These are phyloP conservation scores for Xyrichtys novacula DNA, from an alignment of 2,797 vertebrate genomes.

Conservation along the genomic window DNA sequence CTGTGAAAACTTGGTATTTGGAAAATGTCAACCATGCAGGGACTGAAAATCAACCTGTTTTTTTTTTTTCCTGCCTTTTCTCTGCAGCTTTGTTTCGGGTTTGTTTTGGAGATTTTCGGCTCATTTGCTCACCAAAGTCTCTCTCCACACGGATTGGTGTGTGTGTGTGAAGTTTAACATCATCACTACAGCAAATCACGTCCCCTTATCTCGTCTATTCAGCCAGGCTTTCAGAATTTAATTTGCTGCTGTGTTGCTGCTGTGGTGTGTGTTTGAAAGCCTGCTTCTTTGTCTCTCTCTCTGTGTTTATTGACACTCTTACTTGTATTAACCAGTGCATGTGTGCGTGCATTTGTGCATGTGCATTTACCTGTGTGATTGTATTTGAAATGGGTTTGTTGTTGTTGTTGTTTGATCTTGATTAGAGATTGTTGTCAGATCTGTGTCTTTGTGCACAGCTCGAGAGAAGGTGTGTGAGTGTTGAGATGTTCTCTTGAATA, in stretches of 20 bases:
- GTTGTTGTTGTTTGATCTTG: slow-evolving; percentile 32
- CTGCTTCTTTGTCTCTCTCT: slow-evolving; percentile 30
- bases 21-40: slow-evolving; percentile 47
- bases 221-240: slow-evolving; percentile 59
- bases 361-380: neutral
- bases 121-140: slow-evolving; percentile 50
- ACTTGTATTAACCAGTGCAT: slow-evolving; percentile 14
- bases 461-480: slow-evolving; percentile 20
- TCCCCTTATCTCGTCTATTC: slow-evolving; percentile 65
- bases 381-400: slow-evolving; percentile 28
- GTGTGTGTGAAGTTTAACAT: slow-evolving; percentile 62
- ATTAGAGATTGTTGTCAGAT: slow-evolving; percentile 38
- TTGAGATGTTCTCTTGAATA: slow-evolving; percentile 23
- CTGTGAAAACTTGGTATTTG: slow-evolving; percentile 38
- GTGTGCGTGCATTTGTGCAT: slow-evolving; percentile 24
- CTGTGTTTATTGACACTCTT: slow-evolving; percentile 36
- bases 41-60: slow-evolving; percentile 14
- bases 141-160: slow-evolving; percentile 31
- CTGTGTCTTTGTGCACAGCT: slow-evolving; percentile 22
- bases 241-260: slow-evolving; percentile 53
- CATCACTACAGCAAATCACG: slow-evolving; percentile 59
- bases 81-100: slow-evolving; percentile 15
- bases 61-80: slow-evolving; percentile 13
- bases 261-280: slow-evolving; percentile 52
- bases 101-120: slow-evolving; percentile 31